Conservation (phyloP, 2,888 invertebrate species). For the Acanthopleura granulata region DNA sequence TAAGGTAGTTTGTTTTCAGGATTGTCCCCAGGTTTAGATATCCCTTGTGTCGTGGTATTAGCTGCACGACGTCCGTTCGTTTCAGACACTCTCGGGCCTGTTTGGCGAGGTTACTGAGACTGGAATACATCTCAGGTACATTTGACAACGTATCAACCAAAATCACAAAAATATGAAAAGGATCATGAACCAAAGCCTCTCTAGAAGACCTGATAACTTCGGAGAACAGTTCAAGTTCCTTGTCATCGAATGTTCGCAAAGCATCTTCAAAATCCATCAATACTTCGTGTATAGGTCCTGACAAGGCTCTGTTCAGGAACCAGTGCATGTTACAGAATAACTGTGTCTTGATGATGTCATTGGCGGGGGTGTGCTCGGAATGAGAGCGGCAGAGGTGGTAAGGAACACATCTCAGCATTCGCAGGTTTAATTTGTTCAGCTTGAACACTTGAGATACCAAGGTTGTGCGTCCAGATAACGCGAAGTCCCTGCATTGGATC, state of each 20-base stretch:
- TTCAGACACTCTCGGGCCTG: slow-evolving; percentile 35
- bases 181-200: neutral
- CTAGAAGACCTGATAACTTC: neutral
- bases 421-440: slow-evolving; percentile 31
- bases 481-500: slow-evolving; percentile 31
- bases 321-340: slow-evolving; percentile 4
- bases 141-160: neutral
- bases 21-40: neutral
- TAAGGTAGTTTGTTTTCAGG: neutral
- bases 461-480: slow-evolving; percentile 33
- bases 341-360: neutral
- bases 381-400: slow-evolving; percentile 35
- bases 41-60: neutral
- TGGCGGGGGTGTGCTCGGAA: neutral
- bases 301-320: neutral
- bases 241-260: slow-evolving; percentile 32
- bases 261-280: slow-evolving; percentile 17
- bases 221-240: slow-evolving; percentile 33
- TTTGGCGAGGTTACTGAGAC: slow-evolving; percentile 31
- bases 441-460: slow-evolving; percentile 29
- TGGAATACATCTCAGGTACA: neutral
- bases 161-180: slow-evolving; percentile 1
- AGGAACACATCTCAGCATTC: slow-evolving; percentile 34
- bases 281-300: neutral
- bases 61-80: slow-evolving; percentile 5